Percentiles rank a stretch among this genome's conserved stretches.
Evolutionary conservation across 1,140 invertebrate genomes (phyloP).

Genomic region (Panagrolaimus sp.): DNA sequence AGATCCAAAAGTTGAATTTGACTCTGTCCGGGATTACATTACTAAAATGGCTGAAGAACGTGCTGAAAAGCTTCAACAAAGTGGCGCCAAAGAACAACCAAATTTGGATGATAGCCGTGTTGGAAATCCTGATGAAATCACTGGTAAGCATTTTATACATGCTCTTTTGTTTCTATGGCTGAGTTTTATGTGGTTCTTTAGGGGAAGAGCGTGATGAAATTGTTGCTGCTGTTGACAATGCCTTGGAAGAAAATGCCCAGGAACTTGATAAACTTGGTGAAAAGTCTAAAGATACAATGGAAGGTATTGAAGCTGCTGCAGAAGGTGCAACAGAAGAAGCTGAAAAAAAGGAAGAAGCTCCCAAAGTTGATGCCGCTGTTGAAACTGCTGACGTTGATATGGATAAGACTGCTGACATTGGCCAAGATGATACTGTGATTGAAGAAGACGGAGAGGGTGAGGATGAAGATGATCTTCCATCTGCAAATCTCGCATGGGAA

Average conservation of each 20-base stretch:
- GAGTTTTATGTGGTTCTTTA: neutral
- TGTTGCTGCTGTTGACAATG: neutral
- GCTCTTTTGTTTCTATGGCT: neutral
- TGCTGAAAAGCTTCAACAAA: neutral
- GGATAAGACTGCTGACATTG: neutral
- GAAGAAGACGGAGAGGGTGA: neutral
- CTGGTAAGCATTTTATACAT: neutral
- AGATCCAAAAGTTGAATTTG: neutral
- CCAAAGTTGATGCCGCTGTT: neutral
- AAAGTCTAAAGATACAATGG: neutral
- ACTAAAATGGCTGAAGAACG: neutral
- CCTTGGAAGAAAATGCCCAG: neutral
- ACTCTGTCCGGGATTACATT: neutral
- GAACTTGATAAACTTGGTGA: conserved; percentile 5
- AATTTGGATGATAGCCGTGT: conserved; percentile 2
- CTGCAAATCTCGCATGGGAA: neutral
- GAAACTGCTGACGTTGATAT: neutral
- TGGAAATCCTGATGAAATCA: conserved; percentile 4
- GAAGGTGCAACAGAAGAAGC: neutral
- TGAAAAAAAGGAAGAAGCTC: neutral
- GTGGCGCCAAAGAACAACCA: too few species aligned
- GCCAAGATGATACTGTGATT: neutral
- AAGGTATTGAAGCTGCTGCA: neutral
- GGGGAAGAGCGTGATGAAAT: neutral
- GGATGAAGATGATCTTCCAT: neutral